Conservation (phyloP, 2,797 vertebrate species). For the Pseudochirops cupreus region DNA sequence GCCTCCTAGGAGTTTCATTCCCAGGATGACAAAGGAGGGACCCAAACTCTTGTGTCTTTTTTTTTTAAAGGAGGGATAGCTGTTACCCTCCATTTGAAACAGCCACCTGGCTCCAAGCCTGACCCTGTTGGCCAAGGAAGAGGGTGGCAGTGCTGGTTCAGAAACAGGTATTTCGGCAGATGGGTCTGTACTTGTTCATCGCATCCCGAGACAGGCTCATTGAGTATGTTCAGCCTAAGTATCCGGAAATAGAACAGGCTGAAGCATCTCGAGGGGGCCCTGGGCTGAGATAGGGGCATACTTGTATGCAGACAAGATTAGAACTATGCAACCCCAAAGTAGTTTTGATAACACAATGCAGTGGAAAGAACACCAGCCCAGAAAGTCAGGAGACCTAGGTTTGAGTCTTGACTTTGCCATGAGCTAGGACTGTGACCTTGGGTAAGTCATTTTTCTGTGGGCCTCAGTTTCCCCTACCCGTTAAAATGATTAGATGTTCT, state of each 20-base stretch:
- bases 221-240: slow-evolving; percentile 49
- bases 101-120: slow-evolving; percentile 50
- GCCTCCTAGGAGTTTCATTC: slow-evolving; percentile 32
- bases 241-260: slow-evolving; percentile 49
- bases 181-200: slow-evolving; percentile 71
- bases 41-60: background rate
- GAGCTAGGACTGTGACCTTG: background rate
- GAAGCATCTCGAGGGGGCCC: background rate
- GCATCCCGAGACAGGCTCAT: slow-evolving; percentile 45
- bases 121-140: slow-evolving; percentile 37
- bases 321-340: background rate
- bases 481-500: background rate
- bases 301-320: background rate
- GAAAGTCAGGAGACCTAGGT: background rate
- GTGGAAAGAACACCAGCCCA: background rate
- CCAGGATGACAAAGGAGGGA: slow-evolving; percentile 43
- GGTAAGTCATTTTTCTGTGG: background rate
- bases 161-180: slow-evolving; percentile 78
- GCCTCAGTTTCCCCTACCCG: background rate
- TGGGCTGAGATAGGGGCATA: background rate
- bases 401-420: background rate
- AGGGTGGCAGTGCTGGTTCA: slow-evolving; percentile 77
- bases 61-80: slow-evolving; percentile 26
- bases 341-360: background rate
- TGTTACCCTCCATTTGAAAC: slow-evolving; percentile 59